Conservation (phyloP, 1,140 invertebrate genomes). For the Sycobia sp. region DNA sequence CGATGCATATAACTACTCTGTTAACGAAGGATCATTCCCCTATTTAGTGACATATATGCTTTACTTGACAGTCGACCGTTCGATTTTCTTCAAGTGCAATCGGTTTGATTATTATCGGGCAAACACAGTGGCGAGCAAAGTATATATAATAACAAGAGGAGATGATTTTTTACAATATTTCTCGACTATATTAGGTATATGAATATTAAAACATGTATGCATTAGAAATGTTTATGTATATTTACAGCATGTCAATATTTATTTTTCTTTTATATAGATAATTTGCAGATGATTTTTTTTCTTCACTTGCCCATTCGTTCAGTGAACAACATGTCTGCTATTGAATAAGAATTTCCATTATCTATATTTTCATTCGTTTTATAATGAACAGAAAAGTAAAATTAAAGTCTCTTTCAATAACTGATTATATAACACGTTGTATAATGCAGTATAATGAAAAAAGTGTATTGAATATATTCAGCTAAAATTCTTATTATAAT, state of each 20-base stretch:
- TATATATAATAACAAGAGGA: background rate
- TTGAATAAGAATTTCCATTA: no score
- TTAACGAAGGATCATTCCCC: conserved; percentile 31
- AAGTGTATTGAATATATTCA: no score
- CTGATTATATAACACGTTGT: no score
- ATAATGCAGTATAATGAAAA: no score
- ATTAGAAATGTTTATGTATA: background rate
- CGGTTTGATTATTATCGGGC: background rate
- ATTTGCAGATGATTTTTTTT: conserved; percentile 17
- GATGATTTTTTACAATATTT: background rate
- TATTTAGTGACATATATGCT: conserved; percentile 3
- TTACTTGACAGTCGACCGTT: conserved; percentile 12
- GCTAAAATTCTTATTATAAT: no score
- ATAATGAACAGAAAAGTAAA: no score
- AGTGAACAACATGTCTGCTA: no score
- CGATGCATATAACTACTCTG: conserved; percentile 47
- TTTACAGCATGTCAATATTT: no score
- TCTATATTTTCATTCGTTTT: no score
- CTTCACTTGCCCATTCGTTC: background rate
- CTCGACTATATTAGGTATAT: no score
- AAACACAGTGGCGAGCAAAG: background rate
- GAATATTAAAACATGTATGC: background rate
- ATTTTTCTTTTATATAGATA: conserved; percentile 2
- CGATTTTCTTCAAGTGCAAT: conserved; percentile 3
- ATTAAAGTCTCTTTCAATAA: no score